phyloP scores from a whole-genome alignment of 2,888 invertebrate species.

The Odontomyia ornata region DNA sequence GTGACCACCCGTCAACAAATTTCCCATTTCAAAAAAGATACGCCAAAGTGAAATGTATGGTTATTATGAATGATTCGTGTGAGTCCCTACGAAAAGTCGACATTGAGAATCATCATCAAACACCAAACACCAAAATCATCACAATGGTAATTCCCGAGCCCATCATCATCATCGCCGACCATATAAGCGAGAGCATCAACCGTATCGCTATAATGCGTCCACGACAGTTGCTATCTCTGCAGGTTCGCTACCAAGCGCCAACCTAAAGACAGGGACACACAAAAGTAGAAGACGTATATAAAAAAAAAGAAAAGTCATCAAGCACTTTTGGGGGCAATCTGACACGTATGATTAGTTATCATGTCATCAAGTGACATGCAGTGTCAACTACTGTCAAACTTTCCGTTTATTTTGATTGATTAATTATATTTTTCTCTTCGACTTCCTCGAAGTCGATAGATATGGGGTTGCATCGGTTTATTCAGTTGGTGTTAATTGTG shows the following conservation, averaged over 20 bases:
- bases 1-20: conserved; percentile 16
- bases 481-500: too few relatives aligned
- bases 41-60: too few relatives aligned
- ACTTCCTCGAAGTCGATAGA: neutral
- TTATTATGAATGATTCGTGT: too few relatives aligned
- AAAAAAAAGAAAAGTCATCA: conserved; percentile 37
- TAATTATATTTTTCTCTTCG: conserved; percentile 48
- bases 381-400: conserved; percentile 62
- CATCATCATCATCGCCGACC: too few relatives aligned
- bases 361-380: conserved; percentile 61
- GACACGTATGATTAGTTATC: conserved; percentile 59
- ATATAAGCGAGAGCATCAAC: too few relatives aligned
- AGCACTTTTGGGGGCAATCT: conserved; percentile 46
- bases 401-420: conserved; percentile 52
- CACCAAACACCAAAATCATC: conserved; percentile 15
- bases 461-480: neutral
- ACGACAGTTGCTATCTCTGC: neutral
- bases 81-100: neutral
- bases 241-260: neutral
- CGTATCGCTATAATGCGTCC: neutral
- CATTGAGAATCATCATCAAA: conserved; percentile 2
- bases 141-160: neutral
- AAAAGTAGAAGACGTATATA: neutral
- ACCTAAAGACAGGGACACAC: neutral
- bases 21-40: conserved; percentile 27